A percentile compares a stretch with the other conserved stretches of the same genome.
Conservation (phyloP, 2,888 invertebrate species). For the Lasioglossum figueresi region DNA sequence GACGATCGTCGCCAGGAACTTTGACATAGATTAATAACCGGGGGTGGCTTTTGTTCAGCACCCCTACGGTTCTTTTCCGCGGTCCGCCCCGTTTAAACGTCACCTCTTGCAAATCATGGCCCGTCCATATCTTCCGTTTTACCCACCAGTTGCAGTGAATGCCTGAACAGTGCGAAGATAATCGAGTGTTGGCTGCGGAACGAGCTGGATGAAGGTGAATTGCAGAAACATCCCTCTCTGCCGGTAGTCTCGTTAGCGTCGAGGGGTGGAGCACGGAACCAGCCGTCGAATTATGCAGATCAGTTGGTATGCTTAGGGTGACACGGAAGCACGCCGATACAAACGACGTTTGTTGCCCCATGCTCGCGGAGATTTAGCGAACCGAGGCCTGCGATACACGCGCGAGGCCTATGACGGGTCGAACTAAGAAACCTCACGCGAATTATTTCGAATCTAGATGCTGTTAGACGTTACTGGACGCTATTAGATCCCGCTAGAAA, state of each 20-base stretch:
- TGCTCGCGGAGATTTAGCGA: conserved; percentile 6
- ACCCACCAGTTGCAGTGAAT: conserved; percentile 77
- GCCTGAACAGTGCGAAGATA: conserved; percentile 81
- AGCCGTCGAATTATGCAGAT: conserved; percentile 79
- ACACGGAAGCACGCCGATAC: conserved; percentile 51
- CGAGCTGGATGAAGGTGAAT: conserved; percentile 78
- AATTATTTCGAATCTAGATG: background rate
- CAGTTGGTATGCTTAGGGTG: conserved; percentile 70
- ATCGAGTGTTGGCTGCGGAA: conserved; percentile 76
- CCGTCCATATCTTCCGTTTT: conserved; percentile 70
- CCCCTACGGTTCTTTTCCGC: conserved; percentile 43
- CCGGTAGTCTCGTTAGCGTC: conserved; percentile 71
- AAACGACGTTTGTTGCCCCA: conserved; percentile 54
- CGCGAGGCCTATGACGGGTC: background rate
- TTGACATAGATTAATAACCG: conserved; percentile 68
- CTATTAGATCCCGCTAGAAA: background rate
- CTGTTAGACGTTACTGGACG: too few relatives aligned
- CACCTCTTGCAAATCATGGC: conserved; percentile 68
- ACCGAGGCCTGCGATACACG: background rate
- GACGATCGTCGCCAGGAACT: conserved; percentile 12
- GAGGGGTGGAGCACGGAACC: conserved; percentile 68
- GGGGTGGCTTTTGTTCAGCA: conserved; percentile 38
- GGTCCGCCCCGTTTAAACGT: conserved; percentile 55
- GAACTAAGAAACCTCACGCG: background rate
- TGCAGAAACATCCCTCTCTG: conserved; percentile 80